Evolutionary conservation across 2,113 vertebrate species (phyloP).

Genomic region (Thinocorus orbignyianus): DNA sequence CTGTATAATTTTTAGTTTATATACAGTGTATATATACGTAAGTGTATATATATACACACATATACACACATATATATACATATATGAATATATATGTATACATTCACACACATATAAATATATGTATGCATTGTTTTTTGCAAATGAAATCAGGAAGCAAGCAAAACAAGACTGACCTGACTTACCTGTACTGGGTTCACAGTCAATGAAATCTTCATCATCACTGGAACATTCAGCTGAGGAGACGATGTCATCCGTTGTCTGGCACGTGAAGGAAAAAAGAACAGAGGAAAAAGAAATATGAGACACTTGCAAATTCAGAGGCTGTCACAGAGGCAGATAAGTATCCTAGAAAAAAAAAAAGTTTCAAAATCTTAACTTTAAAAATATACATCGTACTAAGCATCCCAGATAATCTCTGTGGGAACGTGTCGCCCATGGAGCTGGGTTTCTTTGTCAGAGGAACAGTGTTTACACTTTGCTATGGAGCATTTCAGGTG

Average conservation of each 20-base stretch:
- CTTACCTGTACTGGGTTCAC: conserved; percentile 98
- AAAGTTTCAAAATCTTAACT: background rate
- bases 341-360: background rate
- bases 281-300: background rate
- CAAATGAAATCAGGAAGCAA: conserved; percentile 90
- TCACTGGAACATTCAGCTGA: conserved; percentile 98
- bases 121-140: conserved; percentile 81
- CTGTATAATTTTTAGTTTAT: conserved; percentile 59
- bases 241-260: conserved; percentile 95
- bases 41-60: conserved; percentile 69
- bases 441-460: accelerated
- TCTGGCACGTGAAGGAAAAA: conserved; percentile 71
- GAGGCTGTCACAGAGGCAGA: background rate
- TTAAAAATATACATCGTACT: background rate
- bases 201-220: conserved; percentile 97
- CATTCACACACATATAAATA: conserved; percentile 64
- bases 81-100: conserved; percentile 75
- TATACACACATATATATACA: conserved; percentile 73
- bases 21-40: conserved; percentile 72
- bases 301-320: background rate
- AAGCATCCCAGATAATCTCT: background rate
- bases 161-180: conserved; percentile 92
- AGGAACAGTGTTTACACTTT: background rate
- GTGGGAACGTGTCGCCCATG: background rate
- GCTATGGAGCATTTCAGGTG: background rate